Base-by-base conservation (phyloP, 2,888 invertebrate species). In the Nyleta sp. region DNA sequence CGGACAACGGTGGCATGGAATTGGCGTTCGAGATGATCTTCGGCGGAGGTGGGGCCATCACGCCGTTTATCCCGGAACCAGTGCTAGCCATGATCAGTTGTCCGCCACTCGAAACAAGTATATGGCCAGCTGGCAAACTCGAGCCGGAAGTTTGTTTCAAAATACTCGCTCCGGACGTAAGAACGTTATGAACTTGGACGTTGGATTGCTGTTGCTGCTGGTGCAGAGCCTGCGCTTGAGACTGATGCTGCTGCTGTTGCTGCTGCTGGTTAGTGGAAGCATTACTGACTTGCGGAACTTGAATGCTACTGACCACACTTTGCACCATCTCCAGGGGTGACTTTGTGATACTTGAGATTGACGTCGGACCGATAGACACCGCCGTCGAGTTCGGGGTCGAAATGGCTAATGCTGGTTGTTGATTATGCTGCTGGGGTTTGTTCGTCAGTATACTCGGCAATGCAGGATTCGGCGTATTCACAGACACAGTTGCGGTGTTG, bases 291-390 rank as follows among this genome's bases (percentile, higher is more conserved):
- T 89, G 89, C 92, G 93, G 92, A 72, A 93, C 92, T 83, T 95
- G 94, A 81, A 94, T 92, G 86, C 93, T 94, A 79, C 94, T 95
- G 59, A 95, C 95, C 2, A 95, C 95, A 84, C 95, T 95, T 86
- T 95, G 95, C 1, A 95, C 95, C 95, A 95, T 95, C 91, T 95
- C 95, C 46, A 95, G 87, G 0, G 95, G 95, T 4, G 95, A 94
- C 87, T 93, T 93, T 0, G 92, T 91, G 2, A 92, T 90, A 59
- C 87, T 91, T 3, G 91, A 86, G 20, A 88, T 88, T 17, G 91
- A 86, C 2, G 90, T 84, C 48, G 87, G 88, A 65, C 82, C 84
- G 6, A 78, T 83, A 3, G 82, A 42, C 5, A 84, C 74, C 18
- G 85, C 50, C 4, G 81, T 57, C 3, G 83, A 72, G 67, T 82